These are phyloP conservation scores for Temnothorax longispinosus DNA, from an alignment of 1,140 invertebrate genomes.

Conservation along the genomic window DNA sequence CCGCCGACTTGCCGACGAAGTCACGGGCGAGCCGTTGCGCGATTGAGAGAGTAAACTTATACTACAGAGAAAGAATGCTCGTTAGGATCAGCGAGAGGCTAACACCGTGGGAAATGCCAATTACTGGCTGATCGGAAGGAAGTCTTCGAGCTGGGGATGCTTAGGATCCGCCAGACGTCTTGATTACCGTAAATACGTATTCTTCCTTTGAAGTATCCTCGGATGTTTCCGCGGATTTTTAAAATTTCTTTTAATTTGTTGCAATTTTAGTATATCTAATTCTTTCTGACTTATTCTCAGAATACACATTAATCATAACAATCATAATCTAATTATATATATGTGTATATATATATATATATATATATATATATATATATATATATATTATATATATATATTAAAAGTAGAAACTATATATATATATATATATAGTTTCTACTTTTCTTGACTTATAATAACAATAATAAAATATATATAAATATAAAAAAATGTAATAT, in stretches of 20 bases:
- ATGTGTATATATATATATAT: too few species aligned
- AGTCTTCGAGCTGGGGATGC: neutral
- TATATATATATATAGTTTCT: too few species aligned
- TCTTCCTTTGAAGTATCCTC: neutral
- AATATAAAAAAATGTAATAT: neutral
- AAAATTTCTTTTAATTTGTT: neutral
- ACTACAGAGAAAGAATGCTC: conserved; percentile 4
- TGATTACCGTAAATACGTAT: neutral
- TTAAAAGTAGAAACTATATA: too few species aligned
- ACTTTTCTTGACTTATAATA: neutral
- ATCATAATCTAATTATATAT: neutral
- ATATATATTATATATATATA: too few species aligned
- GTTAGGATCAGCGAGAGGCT: neutral
- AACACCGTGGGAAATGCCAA: conserved; percentile 7
- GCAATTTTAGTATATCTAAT: neutral
- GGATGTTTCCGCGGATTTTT: neutral
- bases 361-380: too few species aligned
- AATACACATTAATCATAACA: neutral
- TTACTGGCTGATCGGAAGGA: conserved; percentile 6
- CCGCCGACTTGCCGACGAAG: neutral
- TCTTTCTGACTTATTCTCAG: neutral
- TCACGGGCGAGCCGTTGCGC: conserved; percentile 5
- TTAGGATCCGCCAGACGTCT: neutral
- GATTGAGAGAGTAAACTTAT: conserved; percentile 17
- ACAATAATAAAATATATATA: neutral